Evolutionary conservation across 2,888 invertebrate species (phyloP), one percentile per base, ranked within the genome.

Genomic region (Cerastis leucographa): DNA sequence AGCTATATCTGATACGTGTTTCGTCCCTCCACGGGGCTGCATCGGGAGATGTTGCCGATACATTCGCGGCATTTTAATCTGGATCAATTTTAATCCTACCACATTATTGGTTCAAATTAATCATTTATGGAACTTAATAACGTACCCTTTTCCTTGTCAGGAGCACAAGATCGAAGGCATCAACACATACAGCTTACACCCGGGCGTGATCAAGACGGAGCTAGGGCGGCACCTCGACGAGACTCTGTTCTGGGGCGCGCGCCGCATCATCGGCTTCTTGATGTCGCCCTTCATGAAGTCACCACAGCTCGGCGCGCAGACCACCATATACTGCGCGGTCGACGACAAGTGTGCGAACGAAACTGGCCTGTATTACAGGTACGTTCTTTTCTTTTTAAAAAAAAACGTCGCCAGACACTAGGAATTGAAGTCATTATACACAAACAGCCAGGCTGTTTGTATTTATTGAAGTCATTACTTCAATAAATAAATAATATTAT

Each of bases 201-300:
- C 98, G 0, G 98, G 98, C 0, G 96, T 98, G 1, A 97, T 98
- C 68, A 97, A 97, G 84, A 98, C 99, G 0, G 98, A 98, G 87
- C 92, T 99, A 11, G 97, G 97, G 1, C 97, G 98, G n/a, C 97
- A 98, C 93, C 89, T 97, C 83, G 95, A 97, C 88, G 90, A 94
- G 0, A 92, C 96, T 0, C 65, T 97, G 80, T 97, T 97, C 90
- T 93, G 92, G 67, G 97, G 97, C 4, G 94, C 97, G 1, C 91
- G 95, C 19, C 88, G 87, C 61, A 56, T 97, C 1, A 90, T 97
- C 61, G 91, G 93, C 2, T 80, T 93, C 17, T 0, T 97, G 0
- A 12, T 92, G 0, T 88, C 89, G 2, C 94, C 94, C 0, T 97
- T 97, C 87, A 93, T 97, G 78, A 97, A 98, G 91, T 96, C 95